phyloP scores from a whole-genome alignment of 2,888 invertebrate species.

The Poecilus cupreus region DNA sequence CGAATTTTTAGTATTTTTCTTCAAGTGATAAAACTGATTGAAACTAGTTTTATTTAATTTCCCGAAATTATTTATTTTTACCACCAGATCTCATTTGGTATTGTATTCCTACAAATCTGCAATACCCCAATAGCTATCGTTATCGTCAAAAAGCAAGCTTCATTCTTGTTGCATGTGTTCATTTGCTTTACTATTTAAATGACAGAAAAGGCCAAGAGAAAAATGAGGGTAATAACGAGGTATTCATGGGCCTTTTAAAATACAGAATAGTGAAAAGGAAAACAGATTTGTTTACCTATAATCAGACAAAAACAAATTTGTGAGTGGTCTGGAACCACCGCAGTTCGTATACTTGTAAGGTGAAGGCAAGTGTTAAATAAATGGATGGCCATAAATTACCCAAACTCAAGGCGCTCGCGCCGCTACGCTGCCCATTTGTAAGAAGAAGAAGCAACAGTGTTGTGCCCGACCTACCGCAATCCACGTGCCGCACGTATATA shows the following conservation, averaged over 20 bases:
- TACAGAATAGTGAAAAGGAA: conserved; percentile 22
- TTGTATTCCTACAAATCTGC: too few species aligned
- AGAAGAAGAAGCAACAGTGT: conserved; percentile 53
- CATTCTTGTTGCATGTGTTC: too few species aligned
- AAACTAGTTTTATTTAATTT: too few species aligned
- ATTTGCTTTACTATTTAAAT: too few species aligned
- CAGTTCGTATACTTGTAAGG: not conserved
- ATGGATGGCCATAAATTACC: conserved; percentile 55
- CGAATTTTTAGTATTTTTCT: too few species aligned
- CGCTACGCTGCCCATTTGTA: conserved; percentile 35
- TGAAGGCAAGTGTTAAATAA: conserved; percentile 51
- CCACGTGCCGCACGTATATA: conserved; percentile 39
- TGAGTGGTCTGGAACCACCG: not conserved
- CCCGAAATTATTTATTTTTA: too few species aligned
- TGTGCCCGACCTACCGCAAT: conserved; percentile 48
- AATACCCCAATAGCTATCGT: too few species aligned
- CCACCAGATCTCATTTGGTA: too few species aligned
- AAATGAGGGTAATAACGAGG: conserved; percentile 18
- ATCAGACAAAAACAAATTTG: conserved; percentile 20
- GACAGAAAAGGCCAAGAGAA: not conserved
- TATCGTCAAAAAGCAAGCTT: too few species aligned
- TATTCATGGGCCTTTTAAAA: not conserved
- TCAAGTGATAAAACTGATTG: too few species aligned
- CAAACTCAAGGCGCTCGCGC: conserved; percentile 25
- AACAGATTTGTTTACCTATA: conserved; percentile 18